A percentile compares a stretch with the other conserved stretches of the same genome.
Evolutionary conservation across 2,797 vertebrate species (phyloP).

Genomic region (Acrossocheilus fasciatus): DNA sequence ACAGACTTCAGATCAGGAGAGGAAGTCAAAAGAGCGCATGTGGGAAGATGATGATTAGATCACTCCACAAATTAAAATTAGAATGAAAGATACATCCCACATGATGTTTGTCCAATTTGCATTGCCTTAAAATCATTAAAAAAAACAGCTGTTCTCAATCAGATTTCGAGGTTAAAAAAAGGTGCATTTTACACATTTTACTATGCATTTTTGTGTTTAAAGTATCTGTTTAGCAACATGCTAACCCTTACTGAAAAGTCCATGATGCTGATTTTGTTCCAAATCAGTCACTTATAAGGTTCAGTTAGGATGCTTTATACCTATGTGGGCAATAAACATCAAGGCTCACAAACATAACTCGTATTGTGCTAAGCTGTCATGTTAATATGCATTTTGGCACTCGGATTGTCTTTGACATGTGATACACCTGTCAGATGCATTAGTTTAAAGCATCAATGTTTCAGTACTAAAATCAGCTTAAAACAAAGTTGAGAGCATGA

Average conservation of each 20-base stretch:
- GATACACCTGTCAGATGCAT: not conserved
- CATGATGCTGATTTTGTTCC: not conserved
- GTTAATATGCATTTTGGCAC: not conserved
- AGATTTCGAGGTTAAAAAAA: not conserved
- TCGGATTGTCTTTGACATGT: not conserved
- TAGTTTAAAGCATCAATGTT: not conserved
- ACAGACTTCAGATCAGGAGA: not conserved
- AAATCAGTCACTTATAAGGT: not conserved
- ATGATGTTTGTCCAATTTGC: not conserved
- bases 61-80: not conserved
- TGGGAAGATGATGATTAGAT: constrained; percentile 8
- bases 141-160: not conserved
- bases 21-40: not conserved
- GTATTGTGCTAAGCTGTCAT: not conserved
- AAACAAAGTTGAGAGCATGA: constrained; percentile 32
- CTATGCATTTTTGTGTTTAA: not conserved
- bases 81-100: not conserved
- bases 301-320: not conserved
- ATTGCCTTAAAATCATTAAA: not conserved
- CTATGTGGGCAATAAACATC: not conserved
- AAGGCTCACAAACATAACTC: not conserved
- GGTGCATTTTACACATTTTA: not conserved
- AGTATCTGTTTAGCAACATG: not conserved
- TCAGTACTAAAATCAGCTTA: constrained; percentile 7
- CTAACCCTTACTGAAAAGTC: not conserved